phyloP scores from a whole-genome alignment of 92 coral and sea anemone genomes.

The Phenganax marumi region DNA sequence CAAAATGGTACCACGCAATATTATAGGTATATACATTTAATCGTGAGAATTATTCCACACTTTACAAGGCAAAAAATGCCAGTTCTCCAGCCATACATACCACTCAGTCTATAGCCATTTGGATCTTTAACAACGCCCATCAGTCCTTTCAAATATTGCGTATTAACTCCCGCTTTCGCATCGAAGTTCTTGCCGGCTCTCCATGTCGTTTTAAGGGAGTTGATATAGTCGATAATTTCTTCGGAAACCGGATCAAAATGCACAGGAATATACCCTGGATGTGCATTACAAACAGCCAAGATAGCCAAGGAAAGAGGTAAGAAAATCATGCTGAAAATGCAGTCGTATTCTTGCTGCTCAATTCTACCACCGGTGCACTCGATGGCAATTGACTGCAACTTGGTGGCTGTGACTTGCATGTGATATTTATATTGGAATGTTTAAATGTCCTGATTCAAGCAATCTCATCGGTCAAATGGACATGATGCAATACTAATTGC shows the following conservation, averaged over 20 bases:
- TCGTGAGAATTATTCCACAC: neutral
- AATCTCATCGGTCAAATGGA: no score
- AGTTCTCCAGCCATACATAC: neutral
- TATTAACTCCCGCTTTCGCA: constrained; percentile 23
- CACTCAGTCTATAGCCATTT: constrained; percentile 29
- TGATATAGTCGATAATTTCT: constrained; percentile 57
- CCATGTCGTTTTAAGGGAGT: constrained; percentile 57
- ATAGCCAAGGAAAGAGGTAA: constrained; percentile 17
- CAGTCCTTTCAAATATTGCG: constrained; percentile 53
- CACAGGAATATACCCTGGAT: constrained; percentile 34
- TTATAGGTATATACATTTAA: neutral
- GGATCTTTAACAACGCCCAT: constrained; percentile 48
- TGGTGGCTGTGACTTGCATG: neutral
- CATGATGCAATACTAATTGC: no score
- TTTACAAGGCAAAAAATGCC: neutral
- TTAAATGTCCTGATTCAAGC: no score
- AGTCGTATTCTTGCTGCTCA: neutral
- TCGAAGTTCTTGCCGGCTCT: constrained; percentile 55
- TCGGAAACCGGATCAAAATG: constrained; percentile 52
- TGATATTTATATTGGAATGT: neutral
- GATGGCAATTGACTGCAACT: no score
- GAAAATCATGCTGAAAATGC: constrained; percentile 1
- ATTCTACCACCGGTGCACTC: no score
- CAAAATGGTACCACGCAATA: neutral
- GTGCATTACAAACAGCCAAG: constrained; percentile 35